phyloP scores from a whole-genome alignment of 2,888 invertebrate species.

The Parnassius orleans region DNA sequence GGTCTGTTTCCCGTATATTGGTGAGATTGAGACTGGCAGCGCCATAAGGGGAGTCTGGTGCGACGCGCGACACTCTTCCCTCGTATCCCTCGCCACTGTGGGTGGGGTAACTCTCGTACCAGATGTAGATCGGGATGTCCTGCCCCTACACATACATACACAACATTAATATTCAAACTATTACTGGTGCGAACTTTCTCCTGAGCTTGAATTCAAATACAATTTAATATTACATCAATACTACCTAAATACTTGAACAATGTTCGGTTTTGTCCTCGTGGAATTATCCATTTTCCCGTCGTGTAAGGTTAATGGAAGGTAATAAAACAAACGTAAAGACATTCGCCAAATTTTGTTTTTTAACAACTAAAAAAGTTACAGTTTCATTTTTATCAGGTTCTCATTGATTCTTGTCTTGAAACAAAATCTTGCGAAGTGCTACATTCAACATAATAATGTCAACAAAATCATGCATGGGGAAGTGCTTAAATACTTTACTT shows the following conservation, averaged over 20 bases:
- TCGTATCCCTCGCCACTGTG: conserved; percentile 97
- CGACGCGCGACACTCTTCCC: conserved; percentile 93
- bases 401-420: conserved; percentile 1
- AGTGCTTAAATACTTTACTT: conserved; percentile 15
- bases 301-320: conserved; percentile 24
- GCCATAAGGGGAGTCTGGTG: conserved; percentile 93
- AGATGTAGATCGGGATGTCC: conserved; percentile 98
- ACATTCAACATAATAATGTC: neutral
- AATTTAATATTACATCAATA: conserved; percentile 23
- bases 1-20: conserved; percentile 94
- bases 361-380: neutral
- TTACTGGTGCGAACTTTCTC: conserved; percentile 44
- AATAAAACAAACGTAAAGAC: conserved; percentile 23
- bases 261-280: conserved; percentile 24
- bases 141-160: conserved; percentile 86
- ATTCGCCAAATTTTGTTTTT: conserved; percentile 24
- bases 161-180: conserved; percentile 37
- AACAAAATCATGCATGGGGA: conserved; percentile 21
- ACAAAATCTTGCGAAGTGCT: conserved; percentile 22
- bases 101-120: conserved; percentile 98
- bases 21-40: conserved; percentile 97
- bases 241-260: conserved; percentile 28
- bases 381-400: neutral
- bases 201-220: conserved; percentile 29
- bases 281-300: conserved; percentile 23